Evolutionary conservation across 2,888 invertebrate species (phyloP).

Genomic region (Steinernema hermaphroditum): DNA sequence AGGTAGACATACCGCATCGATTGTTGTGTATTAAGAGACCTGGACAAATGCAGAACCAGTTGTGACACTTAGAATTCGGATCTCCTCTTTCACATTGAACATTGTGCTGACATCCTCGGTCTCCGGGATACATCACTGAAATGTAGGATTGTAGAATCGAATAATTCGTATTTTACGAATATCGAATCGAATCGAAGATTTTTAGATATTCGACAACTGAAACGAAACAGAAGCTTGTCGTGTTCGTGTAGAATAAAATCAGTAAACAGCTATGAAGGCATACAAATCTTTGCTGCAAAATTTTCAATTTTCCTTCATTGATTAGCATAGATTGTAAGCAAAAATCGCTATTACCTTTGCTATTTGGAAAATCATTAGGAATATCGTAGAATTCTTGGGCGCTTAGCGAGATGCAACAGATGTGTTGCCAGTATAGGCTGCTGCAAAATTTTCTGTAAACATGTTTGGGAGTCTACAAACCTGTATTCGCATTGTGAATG

Average conservation of each 20-base stretch:
- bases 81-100: slow-evolving; percentile 31
- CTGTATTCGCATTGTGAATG: slow-evolving; percentile 33
- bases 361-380: not conserved
- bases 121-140: slow-evolving; percentile 37
- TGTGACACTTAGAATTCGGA: slow-evolving; percentile 35
- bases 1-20: slow-evolving; percentile 31
- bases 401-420: slow-evolving; percentile 35
- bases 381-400: slow-evolving; percentile 26
- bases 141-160: no score
- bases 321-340: no score
- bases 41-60: slow-evolving; percentile 43
- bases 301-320: no score
- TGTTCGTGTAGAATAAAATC: no score
- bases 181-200: no score
- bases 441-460: slow-evolving; percentile 32
- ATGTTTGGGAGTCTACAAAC: not conserved
- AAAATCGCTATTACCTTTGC: not conserved
- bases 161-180: no score
- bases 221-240: no score
- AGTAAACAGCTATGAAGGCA: no score
- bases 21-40: slow-evolving; percentile 27
- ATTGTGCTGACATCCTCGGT: slow-evolving; percentile 36
- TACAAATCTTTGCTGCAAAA: no score
- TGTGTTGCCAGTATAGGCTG: slow-evolving; percentile 37
- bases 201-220: no score